Conservation (phyloP, 2,797 vertebrate species). For the Gymnothorax javanicus region DNA sequence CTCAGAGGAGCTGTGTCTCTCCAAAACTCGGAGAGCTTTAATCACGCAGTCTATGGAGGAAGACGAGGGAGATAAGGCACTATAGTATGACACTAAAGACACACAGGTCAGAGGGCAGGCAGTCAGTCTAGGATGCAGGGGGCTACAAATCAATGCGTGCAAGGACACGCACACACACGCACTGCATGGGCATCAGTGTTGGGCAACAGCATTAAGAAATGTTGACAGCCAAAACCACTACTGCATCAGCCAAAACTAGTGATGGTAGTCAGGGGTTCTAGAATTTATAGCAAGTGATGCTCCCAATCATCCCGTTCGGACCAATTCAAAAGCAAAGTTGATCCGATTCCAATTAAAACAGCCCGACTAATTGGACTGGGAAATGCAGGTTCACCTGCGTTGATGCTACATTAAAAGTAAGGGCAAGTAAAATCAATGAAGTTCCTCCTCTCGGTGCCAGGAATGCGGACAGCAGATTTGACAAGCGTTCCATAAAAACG, state of each 20-base stretch:
- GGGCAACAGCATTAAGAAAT: background rate
- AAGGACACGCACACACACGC: background rate
- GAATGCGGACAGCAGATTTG: too few relatives aligned
- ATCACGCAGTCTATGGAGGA: conserved; percentile 7
- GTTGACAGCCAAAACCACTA: background rate
- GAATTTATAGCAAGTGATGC: background rate
- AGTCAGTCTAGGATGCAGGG: conserved; percentile 30
- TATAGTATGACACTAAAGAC: background rate
- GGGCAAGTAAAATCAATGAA: too few relatives aligned
- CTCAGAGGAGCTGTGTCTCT: background rate
- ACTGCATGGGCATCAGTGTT: background rate
- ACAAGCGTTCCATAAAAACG: too few relatives aligned
- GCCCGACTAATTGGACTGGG: too few relatives aligned
- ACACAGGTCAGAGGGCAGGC: conserved; percentile 21
- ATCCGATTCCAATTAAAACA: too few relatives aligned
- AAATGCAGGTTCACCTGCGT: too few relatives aligned
- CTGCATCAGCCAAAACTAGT: background rate
- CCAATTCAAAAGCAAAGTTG: background rate
- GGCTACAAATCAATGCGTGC: background rate
- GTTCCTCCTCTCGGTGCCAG: too few relatives aligned
- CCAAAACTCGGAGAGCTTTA: background rate
- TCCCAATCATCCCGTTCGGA: background rate
- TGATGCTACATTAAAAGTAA: too few relatives aligned
- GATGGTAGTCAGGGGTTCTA: background rate
- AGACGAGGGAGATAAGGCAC: background rate